phyloP scores from a whole-genome alignment of 2,797 vertebrate genomes.

The Siniperca obscura region DNA sequence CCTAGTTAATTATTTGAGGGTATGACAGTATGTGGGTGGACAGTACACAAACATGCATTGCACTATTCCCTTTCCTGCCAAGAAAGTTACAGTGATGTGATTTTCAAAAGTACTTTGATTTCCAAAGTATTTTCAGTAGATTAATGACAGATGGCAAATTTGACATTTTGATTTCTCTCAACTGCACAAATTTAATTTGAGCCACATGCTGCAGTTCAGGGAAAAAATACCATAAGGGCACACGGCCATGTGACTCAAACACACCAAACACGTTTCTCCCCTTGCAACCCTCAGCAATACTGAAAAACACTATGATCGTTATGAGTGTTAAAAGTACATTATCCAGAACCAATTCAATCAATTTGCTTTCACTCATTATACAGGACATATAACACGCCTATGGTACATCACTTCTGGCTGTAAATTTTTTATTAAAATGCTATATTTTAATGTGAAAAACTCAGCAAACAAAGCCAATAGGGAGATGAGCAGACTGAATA shows the following conservation, averaged over 20 bases:
- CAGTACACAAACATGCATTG: not conserved
- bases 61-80: not conserved
- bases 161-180: not conserved
- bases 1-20: not conserved
- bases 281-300: not conserved
- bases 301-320: not conserved
- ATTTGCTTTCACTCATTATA: not conserved
- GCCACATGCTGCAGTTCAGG: conserved; percentile 1
- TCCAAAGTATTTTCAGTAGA: not conserved
- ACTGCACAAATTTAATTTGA: not conserved
- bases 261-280: not conserved
- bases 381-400: not conserved
- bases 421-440: not conserved
- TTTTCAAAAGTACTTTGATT: conserved; percentile 7
- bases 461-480: conserved; percentile 4
- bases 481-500: not conserved
- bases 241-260: not conserved
- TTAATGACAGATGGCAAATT: not conserved
- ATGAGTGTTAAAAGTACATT: not conserved
- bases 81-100: not conserved
- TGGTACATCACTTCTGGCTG: not conserved
- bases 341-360: not conserved
- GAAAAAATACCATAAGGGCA: not conserved
- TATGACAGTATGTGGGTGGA: not conserved
- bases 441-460: not conserved